Evolutionary conservation across 2,113 vertebrate genomes (phyloP).

Genomic region (Microcebus ravelobensis): DNA sequence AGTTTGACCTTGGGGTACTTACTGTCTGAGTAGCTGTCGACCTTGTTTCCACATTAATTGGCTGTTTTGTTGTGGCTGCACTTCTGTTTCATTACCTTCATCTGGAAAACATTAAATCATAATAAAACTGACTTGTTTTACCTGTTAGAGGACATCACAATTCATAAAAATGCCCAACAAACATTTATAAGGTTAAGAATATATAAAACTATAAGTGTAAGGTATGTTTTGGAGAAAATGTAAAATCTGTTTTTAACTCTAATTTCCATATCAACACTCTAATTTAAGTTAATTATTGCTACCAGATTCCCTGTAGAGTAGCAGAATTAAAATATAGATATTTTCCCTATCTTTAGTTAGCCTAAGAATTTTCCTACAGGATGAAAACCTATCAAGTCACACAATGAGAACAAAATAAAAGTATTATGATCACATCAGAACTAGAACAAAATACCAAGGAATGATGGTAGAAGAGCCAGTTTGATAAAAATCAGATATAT

Average conservation of each 20-base stretch:
- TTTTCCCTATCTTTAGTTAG: neutral
- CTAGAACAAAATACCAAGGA: conserved; percentile 1
- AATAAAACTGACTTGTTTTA: conserved; percentile 46
- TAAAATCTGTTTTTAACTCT: conserved; percentile 25
- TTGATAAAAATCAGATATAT: neutral
- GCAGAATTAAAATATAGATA: conserved; percentile 40
- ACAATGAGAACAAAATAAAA: neutral
- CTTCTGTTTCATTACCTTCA: conserved; percentile 95
- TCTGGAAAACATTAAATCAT: conserved; percentile 89
- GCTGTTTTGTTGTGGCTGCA: conserved; percentile 94
- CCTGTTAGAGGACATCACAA: conserved; percentile 28
- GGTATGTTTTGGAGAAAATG: neutral
- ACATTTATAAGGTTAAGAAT: conserved; percentile 1
- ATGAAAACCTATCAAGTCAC: conserved; percentile 1
- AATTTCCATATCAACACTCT: conserved; percentile 40
- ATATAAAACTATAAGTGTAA: neutral
- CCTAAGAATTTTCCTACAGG: neutral
- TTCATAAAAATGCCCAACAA: conserved; percentile 34
- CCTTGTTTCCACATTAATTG: conserved; percentile 99
- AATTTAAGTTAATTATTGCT: conserved; percentile 13
- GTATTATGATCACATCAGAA: neutral
- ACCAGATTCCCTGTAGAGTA: neutral
- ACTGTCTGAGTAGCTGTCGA: conserved; percentile 98
- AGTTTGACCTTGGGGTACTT: conserved; percentile 80
- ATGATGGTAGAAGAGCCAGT: neutral